Evolutionary conservation across 1,140 invertebrate genomes (phyloP).

Genomic region (Pinna nobilis): DNA sequence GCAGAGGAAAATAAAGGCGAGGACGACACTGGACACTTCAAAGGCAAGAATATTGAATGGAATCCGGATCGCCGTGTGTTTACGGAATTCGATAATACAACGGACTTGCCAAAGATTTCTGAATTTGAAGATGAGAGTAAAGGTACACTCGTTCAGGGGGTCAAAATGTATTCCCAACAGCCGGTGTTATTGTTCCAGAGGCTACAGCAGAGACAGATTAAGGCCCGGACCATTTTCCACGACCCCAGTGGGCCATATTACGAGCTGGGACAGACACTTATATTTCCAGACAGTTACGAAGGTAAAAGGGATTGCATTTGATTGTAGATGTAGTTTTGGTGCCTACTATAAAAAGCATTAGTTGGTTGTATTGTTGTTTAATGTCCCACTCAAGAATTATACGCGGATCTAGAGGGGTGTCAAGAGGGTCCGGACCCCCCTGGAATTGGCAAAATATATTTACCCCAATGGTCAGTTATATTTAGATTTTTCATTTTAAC

Average conservation of each 20-base stretch:
- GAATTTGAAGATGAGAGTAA: constrained; percentile 28
- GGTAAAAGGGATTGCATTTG: constrained; percentile 44
- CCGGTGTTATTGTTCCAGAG: constrained; percentile 47
- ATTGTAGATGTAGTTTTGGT: not conserved
- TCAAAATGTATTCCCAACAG: constrained; percentile 57
- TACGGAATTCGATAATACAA: constrained; percentile 34
- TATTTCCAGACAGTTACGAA: constrained; percentile 64
- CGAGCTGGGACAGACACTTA: constrained; percentile 63
- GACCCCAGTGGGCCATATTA: constrained; percentile 60
- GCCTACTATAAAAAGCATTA: too few relatives aligned
- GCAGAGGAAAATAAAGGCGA: not conserved
- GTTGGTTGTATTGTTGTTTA: too few relatives aligned
- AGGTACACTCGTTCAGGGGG: constrained; percentile 41
- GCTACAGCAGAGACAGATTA: not conserved
- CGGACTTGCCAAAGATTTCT: constrained; percentile 50
- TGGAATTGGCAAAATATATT: too few relatives aligned
- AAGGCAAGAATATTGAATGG: constrained; percentile 18
- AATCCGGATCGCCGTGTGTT: constrained; percentile 22
- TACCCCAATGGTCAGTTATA: too few relatives aligned
- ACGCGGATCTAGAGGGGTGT: too few relatives aligned
- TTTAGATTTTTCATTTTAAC: too few relatives aligned
- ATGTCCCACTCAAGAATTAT: too few relatives aligned
- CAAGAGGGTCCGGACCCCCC: too few relatives aligned
- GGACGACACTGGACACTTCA: not conserved
- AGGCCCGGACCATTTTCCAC: constrained; percentile 40